Conservation (phyloP, 2,888 invertebrate genomes). For the Phengaris arion region DNA sequence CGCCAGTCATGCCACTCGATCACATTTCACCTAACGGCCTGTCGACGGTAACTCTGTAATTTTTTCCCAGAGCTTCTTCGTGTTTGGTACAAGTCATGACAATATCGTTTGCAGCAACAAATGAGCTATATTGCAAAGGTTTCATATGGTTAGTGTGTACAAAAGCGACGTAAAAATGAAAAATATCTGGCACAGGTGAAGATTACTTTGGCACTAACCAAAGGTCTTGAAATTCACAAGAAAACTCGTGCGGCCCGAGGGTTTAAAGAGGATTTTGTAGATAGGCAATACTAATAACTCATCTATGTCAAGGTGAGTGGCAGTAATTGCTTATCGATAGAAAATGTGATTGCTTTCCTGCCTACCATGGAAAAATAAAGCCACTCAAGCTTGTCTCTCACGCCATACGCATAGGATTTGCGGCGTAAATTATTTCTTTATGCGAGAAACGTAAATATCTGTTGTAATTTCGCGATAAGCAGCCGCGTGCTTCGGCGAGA, state of each 20-base stretch:
- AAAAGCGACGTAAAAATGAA: no score
- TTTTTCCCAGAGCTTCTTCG: slow-evolving; percentile 50
- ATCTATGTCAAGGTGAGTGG: no score
- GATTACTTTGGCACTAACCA: no score
- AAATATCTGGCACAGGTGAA: no score
- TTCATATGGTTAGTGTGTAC: no score
- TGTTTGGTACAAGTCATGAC: slow-evolving; percentile 42
- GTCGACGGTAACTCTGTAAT: slow-evolving; percentile 54
- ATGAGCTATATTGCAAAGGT: neutral
- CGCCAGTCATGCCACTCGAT: slow-evolving; percentile 64
- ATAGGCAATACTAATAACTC: no score
- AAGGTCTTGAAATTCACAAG: no score
- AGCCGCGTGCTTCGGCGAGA: slow-evolving; percentile 50
- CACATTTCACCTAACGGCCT: slow-evolving; percentile 62
- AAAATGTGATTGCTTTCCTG: neutral
- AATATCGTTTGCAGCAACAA: neutral
- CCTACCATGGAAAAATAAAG: neutral
- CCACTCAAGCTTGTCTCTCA: slow-evolving; percentile 39
- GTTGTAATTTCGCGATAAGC: slow-evolving; percentile 66
- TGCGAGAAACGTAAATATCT: slow-evolving; percentile 61
- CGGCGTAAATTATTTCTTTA: slow-evolving; percentile 73
- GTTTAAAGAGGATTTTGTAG: no score
- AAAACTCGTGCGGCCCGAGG: no score
- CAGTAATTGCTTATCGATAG: no score
- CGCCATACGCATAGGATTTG: slow-evolving; percentile 50